Conservation (phyloP, 2,888 invertebrate species). For the Heliconius hortense region DNA sequence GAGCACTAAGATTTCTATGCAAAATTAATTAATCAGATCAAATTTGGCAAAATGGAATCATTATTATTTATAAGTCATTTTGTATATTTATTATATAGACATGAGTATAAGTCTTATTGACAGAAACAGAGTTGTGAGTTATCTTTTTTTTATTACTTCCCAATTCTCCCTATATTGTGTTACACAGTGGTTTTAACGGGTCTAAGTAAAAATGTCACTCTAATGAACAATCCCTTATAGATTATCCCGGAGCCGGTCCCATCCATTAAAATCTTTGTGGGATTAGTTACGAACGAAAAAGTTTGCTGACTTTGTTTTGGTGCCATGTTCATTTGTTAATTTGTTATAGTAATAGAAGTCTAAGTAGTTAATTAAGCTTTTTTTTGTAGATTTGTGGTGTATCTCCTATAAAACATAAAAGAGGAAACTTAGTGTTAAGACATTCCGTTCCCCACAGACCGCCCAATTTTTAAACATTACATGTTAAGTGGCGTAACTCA, state of each 20-base stretch:
- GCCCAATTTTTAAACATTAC: no score
- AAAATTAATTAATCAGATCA: no score
- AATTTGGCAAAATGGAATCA: no score
- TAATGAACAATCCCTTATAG: conserved; percentile 16
- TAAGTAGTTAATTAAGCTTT: neutral
- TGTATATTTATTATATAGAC: no score
- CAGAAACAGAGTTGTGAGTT: no score
- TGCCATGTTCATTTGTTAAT: conserved; percentile 9
- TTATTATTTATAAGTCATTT: no score
- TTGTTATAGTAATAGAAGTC: neutral
- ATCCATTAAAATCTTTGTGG: conserved; percentile 7
- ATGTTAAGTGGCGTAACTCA: no score
- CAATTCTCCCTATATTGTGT: neutral
- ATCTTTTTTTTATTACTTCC: no score
- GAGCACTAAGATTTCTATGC: no score
- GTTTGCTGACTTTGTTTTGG: neutral
- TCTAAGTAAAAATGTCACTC: conserved; percentile 2
- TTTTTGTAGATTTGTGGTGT: neutral
- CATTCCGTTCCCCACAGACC: no score
- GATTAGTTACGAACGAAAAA: conserved; percentile 12
- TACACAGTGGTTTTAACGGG: neutral
- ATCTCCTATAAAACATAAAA: neutral
- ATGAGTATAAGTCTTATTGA: no score
- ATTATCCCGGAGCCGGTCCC: conserved; percentile 14
- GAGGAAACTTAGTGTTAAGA: neutral